Evolutionary conservation across 2,888 invertebrate species (phyloP), one percentile per base, ranked within the genome.

Genomic region (Ctenicera cuprea): DNA sequence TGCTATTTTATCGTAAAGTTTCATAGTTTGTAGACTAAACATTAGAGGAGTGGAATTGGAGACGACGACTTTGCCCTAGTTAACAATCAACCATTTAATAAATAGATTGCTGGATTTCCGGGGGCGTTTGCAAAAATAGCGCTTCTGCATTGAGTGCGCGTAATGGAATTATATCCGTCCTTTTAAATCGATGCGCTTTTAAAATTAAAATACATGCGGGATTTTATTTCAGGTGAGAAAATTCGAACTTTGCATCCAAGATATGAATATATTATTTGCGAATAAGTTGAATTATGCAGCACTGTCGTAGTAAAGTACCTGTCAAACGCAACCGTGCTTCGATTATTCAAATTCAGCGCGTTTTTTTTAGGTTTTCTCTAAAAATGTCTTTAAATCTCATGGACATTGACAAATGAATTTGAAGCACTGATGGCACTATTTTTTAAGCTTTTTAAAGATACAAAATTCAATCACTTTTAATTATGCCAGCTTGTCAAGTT

Each of bases 311-410:
- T 22, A 26, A 52, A 52, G 52, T 52, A 20, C 18, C 59, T 59
- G 59, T 59, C 59, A 59, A 18, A 38, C 41, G 4, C 59, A 59
- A 38, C 37, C 18, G 59, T 38, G 59, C 59, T 20, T 59, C 59
- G 38, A 59, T 59, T 59, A 38, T 38, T 59, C 59, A 59, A 18
- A 38, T 33, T 30, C 38, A 38, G 3, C 41, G 12, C 14, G n/a
- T 38, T 57, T 57, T 38, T 59, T 18, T 33, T 20, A 12, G 26
- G 16, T 14, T 52, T 52, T 14, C 26, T 14, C 16, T 14, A 30
- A 54, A 54, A 54, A 54, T 54, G 54, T 54, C 54, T 33, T 30
- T n/a, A 54, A 54, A 54, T 54, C 54, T 54, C 14, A 33, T 30
- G 16, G 54, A 54, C 54, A 33, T n/a, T 54, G 54, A 54, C 30